Conservation (phyloP, 1,140 invertebrate species). For the Trachymyrmex cornetzi region DNA sequence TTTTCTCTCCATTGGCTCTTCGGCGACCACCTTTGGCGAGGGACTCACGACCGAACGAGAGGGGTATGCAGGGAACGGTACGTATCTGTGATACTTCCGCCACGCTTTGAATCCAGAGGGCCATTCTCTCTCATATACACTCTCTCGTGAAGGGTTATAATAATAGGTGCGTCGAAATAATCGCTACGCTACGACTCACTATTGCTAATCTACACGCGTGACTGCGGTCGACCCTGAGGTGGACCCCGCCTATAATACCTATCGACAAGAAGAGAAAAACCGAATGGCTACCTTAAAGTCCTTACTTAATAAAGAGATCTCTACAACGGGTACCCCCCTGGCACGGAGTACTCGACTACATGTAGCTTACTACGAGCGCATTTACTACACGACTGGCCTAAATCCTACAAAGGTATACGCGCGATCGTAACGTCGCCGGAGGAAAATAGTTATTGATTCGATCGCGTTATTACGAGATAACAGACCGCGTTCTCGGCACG, state of each 20-base stretch:
- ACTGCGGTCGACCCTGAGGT: constrained; percentile 76
- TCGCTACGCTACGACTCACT: constrained; percentile 79
- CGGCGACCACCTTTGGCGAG: not conserved
- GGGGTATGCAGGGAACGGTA: constrained; percentile 11
- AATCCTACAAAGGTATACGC: constrained; percentile 46
- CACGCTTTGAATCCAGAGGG: not conserved
- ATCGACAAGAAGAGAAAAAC: constrained; percentile 74
- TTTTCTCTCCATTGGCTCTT: constrained; percentile 39
- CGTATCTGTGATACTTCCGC: constrained; percentile 28
- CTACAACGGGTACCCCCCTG: constrained; percentile 30
- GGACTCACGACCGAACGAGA: constrained; percentile 47
- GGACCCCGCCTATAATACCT: constrained; percentile 74
- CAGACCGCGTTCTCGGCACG: constrained; percentile 26
- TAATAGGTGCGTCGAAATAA: constrained; percentile 58
- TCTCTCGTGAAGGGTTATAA: constrained; percentile 37
- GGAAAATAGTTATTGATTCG: constrained; percentile 44
- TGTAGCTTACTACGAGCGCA: constrained; percentile 37
- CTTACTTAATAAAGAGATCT: constrained; percentile 52
- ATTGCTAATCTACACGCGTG: constrained; percentile 84
- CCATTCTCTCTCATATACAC: constrained; percentile 15
- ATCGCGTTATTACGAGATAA: constrained; percentile 39
- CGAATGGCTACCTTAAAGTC: constrained; percentile 48
- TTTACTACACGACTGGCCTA: constrained; percentile 49
- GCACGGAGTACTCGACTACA: constrained; percentile 39
- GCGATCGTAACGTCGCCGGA: constrained; percentile 41